Base-by-base conservation (phyloP, 2,113 vertebrate species). In the Sisor rabdophorus region DNA sequence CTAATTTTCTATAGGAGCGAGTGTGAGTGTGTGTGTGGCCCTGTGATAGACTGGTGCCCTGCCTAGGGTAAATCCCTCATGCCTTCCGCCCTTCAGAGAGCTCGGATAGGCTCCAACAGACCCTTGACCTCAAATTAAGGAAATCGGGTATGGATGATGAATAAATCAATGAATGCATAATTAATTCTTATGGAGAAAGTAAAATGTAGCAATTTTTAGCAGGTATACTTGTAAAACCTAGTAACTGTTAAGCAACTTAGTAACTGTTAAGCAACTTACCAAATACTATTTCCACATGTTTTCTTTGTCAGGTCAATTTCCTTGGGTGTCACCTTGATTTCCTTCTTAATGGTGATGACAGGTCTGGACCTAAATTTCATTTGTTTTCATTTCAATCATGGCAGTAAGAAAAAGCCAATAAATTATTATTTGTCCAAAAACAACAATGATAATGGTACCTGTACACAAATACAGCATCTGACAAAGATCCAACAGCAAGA, bases 401-500 rank as follows among this genome's bases (percentile, higher is more conserved):
- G 5, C 61, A 7, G 36, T 26, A 22, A 63, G n/a, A 55, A 32
- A 64, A 9, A 63, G 13, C n/a, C 11, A 15, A 4, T n/a, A 12
- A 67, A 10, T 55, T 0, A 76, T 59, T 19, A 52, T 19, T 74
- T 24, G 64, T 54, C 9, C 59, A 22, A 2, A 61, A 56, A n/a
- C 50, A 52, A 52, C 3, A 47, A 47, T 47, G 44, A 2, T 61
- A 20, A 20, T 54, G 36, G 75, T 84, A 92, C 97, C 97, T 96
- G 88, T 93, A 99, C 80, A 99, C 88, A 4, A 95, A 88, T 11
- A 94, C 94, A 15, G 92, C 87, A 85, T 98, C 96, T 13, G 95
- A 96, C 80, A 99, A 90, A 26, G 96, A 98, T 22, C 97, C 97
- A 53, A 98, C 91, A 68, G 95, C 97, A 82, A 99, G 80, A 73